phyloP scores from a whole-genome alignment of 2,113 vertebrate genomes.

The Maccullochella peelii region DNA sequence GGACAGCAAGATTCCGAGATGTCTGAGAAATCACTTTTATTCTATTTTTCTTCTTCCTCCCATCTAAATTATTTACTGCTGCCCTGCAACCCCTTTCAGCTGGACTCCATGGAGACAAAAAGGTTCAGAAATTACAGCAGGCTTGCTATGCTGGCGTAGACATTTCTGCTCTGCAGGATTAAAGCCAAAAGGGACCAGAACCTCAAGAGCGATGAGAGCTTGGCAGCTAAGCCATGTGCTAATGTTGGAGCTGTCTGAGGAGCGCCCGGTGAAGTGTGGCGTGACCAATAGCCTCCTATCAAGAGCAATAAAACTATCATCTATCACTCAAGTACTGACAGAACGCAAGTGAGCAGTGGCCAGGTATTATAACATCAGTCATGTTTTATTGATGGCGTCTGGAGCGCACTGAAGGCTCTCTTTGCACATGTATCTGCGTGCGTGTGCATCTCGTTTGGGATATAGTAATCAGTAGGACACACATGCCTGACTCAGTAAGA shows the following conservation, averaged over 20 bases:
- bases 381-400: conserved; percentile 57
- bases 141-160: conserved; percentile 68
- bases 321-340: conserved; percentile 44
- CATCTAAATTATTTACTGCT: conserved; percentile 83
- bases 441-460: conserved; percentile 25
- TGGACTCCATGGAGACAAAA: conserved; percentile 80
- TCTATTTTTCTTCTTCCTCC: conserved; percentile 57
- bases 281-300: conserved; percentile 57
- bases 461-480: conserved; percentile 45
- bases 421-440: conserved; percentile 24
- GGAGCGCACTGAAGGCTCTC: conserved; percentile 2
- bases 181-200: conserved; percentile 44
- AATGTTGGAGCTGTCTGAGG: conserved; percentile 39
- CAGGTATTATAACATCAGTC: conserved; percentile 51
- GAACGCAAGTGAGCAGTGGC: conserved; percentile 35
- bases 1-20: conserved; percentile 56
- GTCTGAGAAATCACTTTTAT: conserved; percentile 69
- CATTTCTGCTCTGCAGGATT: conserved; percentile 37
- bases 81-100: conserved; percentile 84
- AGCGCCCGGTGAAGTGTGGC: conserved; percentile 51
- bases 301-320: conserved; percentile 53
- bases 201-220: conserved; percentile 25
- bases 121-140: conserved; percentile 63
- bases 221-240: conserved; percentile 34
- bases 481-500: conserved; percentile 30